phyloP scores from a whole-genome alignment of 37 sponge, comb jelly and placozoan genomes.

The Petrosia ficiformis region DNA sequence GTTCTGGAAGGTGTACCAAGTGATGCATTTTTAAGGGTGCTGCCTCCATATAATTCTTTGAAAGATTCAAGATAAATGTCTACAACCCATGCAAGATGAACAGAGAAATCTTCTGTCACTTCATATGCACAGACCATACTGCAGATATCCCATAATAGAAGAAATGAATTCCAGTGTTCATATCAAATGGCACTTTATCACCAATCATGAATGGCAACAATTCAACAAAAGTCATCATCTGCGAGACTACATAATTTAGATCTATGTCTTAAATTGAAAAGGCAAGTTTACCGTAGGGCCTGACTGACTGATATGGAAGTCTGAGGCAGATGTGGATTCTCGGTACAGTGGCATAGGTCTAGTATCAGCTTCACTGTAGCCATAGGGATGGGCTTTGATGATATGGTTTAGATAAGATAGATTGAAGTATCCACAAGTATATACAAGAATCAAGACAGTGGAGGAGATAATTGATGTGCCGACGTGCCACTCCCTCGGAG shows the following conservation, averaged over 20 bases:
- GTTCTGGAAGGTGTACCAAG: slow-evolving; percentile 35
- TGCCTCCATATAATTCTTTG: background rate
- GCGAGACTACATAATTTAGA: background rate
- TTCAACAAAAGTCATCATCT: background rate
- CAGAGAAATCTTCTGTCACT: background rate
- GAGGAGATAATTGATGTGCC: too few relatives aligned
- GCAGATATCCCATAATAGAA: slow-evolving; percentile 14
- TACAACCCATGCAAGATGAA: slow-evolving; percentile 8
- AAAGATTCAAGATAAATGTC: slow-evolving; percentile 8
- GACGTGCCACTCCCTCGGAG: too few relatives aligned
- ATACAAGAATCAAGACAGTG: too few relatives aligned
- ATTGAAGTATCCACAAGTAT: too few relatives aligned
- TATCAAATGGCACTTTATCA: slow-evolving; percentile 23
- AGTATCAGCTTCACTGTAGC: slow-evolving; percentile 22
- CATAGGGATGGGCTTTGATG: slow-evolving; percentile 13
- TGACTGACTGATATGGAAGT: too few relatives aligned
- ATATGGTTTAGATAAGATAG: slow-evolving; percentile 10
- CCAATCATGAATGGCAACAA: slow-evolving; percentile 21
- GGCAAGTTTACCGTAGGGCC: too few relatives aligned
- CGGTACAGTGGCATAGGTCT: slow-evolving; percentile 7
- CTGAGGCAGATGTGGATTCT: background rate
- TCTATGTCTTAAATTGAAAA: too few relatives aligned
- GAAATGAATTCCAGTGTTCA: slow-evolving; percentile 22
- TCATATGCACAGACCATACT: background rate
- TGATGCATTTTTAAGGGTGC: slow-evolving; percentile 50